Conservation (phyloP, 2,888 invertebrate genomes). For the Oscheius sp. region DNA sequence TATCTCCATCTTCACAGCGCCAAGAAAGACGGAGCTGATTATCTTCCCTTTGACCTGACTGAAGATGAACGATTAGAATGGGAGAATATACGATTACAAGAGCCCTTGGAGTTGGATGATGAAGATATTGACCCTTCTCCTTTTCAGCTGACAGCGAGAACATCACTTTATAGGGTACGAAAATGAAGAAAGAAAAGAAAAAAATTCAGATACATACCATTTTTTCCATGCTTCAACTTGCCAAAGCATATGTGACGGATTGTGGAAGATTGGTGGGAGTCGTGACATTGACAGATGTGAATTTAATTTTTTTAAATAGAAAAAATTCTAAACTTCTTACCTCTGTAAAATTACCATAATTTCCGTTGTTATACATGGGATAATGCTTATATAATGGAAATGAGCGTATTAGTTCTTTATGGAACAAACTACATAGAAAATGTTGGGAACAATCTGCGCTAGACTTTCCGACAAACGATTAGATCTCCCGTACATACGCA, state of each 20-base stretch:
- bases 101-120: conserved; percentile 56
- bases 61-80: conserved; percentile 54
- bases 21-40: conserved; percentile 49
- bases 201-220: conserved; percentile 61
- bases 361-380: too few relatives aligned
- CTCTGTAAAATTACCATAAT: too few relatives aligned
- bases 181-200: not conserved
- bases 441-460: not conserved
- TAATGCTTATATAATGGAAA: too few relatives aligned
- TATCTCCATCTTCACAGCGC: conserved; percentile 49
- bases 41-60: conserved; percentile 56
- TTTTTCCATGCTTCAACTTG: conserved; percentile 67
- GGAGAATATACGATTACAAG: conserved; percentile 55
- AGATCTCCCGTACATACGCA: too few relatives aligned
- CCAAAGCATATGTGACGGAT: conserved; percentile 68
- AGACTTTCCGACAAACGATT: too few relatives aligned
- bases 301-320: not conserved
- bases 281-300: conserved; percentile 65
- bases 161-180: conserved; percentile 61
- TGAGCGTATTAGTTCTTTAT: too few relatives aligned
- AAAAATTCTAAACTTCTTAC: not conserved
- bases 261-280: conserved; percentile 68
- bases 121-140: conserved; percentile 65
- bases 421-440: too few relatives aligned
- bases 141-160: conserved; percentile 65